Evolutionary conservation across 2,888 invertebrate genomes (phyloP), one percentile per base, ranked within the genome.

Genomic region (Agrilus mali): DNA sequence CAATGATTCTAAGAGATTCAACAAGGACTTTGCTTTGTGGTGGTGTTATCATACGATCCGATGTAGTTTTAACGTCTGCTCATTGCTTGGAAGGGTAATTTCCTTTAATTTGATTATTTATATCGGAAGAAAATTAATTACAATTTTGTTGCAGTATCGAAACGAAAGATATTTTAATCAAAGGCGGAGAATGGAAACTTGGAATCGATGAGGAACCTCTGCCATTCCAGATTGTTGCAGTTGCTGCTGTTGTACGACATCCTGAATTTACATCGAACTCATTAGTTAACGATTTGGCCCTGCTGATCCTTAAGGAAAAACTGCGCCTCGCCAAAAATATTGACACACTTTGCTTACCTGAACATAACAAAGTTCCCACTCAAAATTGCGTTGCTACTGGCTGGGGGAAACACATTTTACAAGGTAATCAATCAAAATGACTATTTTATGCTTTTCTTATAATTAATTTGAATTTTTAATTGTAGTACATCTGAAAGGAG

Each of bases 161-260:
- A 20, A 75, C 82, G 12, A 70, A 69, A 51, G 82, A 86, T 58
- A 70, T 87, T 0, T 71, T 82, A 0, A 76, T 87, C 53, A 86
- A 87, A 59, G 81, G 81, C 1, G 88, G 88, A 0, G 86, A 86
- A 74, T 87, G 86, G 85, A 83, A 84, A 57, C 69, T 88, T 3
- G 86, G 85, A 36, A 80, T 83, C 53, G 85, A 84, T 50, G 83
- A 82, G 41, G 86, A 87, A 54, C 86, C 86, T 0, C 67, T 83
- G 12, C 81, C 85, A 0, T 85, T 82, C 75, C 84, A 87, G 63
- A 80, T 86, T 43, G 73, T 80, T 0, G 77, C 79, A 40, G 86
- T 85, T 8, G 75, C 77, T 16, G 72, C 72, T 3, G 79, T 87
- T 43, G 72, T 79, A 0, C 62, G 77, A 1, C 87, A 88, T 65